Evolutionary conservation across 2,797 vertebrate genomes (phyloP).

Genomic region (Acanthurus lineatus): DNA sequence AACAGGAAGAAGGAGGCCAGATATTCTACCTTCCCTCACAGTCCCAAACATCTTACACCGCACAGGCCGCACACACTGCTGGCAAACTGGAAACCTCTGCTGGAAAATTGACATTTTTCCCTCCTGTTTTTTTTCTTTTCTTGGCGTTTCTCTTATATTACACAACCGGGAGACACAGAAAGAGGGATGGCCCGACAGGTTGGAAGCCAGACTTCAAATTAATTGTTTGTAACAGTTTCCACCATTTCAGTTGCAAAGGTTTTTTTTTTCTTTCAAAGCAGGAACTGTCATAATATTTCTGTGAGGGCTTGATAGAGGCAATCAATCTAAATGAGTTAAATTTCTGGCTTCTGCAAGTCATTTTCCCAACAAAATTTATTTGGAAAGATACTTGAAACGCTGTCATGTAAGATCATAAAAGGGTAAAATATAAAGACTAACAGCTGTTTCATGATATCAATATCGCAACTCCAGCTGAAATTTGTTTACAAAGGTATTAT

Average conservation of each 20-base stretch:
- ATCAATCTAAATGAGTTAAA: constrained; percentile 10
- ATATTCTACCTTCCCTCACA: constrained; percentile 47
- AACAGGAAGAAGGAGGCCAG: constrained; percentile 62
- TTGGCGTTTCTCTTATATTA: constrained; percentile 11
- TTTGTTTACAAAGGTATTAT: background rate
- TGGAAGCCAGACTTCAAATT: background rate
- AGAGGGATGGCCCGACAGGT: constrained; percentile 13
- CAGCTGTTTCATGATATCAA: background rate
- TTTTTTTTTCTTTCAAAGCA: background rate
- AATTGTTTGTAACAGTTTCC: constrained; percentile 29
- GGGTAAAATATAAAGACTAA: background rate
- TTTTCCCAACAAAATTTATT: background rate
- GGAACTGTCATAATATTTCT: background rate
- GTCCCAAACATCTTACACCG: constrained; percentile 41
- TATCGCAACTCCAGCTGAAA: background rate
- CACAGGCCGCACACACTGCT: constrained; percentile 44
- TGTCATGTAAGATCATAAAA: background rate
- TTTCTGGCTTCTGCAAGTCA: constrained; percentile 7
- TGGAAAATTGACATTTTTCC: constrained; percentile 39
- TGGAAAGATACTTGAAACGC: background rate
- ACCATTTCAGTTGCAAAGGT: background rate
- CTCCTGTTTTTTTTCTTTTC: background rate
- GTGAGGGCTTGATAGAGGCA: background rate
- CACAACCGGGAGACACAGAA: constrained; percentile 12
- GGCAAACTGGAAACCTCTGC: constrained; percentile 29